Evolutionary conservation across 2,888 invertebrate species (phyloP).

Genomic region (Tillus elongatus): DNA sequence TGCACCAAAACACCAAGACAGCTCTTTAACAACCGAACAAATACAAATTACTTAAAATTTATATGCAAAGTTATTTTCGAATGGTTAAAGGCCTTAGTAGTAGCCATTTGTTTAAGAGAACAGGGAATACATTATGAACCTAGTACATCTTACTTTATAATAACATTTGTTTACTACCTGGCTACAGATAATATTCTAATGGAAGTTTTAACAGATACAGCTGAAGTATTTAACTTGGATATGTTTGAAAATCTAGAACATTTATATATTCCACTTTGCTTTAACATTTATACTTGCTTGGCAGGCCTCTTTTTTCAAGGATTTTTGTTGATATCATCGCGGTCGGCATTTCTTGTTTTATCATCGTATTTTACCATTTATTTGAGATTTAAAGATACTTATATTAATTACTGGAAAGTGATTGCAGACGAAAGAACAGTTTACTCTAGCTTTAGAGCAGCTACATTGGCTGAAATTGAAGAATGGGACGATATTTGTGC

Average conservation of each 20-base stretch:
- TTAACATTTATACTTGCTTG: conserved; percentile 49
- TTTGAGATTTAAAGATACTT: conserved; percentile 33
- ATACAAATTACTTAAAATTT: conserved; percentile 27
- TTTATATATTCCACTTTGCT: conserved; percentile 57
- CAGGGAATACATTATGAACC: conserved; percentile 63
- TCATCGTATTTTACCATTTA: conserved; percentile 36
- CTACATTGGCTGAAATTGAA: conserved; percentile 55
- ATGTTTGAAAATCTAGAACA: conserved; percentile 61
- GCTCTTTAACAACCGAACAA: conserved; percentile 23
- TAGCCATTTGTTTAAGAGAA: conserved; percentile 56
- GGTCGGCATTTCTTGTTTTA: conserved; percentile 27
- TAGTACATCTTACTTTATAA: conserved; percentile 50
- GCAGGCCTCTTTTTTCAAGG: conserved; percentile 21
- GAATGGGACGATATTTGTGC: conserved; percentile 69
- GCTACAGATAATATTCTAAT: conserved; percentile 61
- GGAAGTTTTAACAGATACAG: conserved; percentile 51
- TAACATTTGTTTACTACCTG: conserved; percentile 60
- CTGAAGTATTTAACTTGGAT: conserved; percentile 50
- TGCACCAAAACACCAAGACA: too few species aligned
- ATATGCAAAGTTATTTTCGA: conserved; percentile 59
- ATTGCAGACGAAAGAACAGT: conserved; percentile 31
- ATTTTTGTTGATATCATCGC: conserved; percentile 21
- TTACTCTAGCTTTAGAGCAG: conserved; percentile 41
- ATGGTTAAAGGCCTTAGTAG: conserved; percentile 63
- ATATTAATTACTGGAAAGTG: conserved; percentile 33